Conservation (phyloP, 2,797 vertebrate genomes). For the Dryobates pubescens region DNA sequence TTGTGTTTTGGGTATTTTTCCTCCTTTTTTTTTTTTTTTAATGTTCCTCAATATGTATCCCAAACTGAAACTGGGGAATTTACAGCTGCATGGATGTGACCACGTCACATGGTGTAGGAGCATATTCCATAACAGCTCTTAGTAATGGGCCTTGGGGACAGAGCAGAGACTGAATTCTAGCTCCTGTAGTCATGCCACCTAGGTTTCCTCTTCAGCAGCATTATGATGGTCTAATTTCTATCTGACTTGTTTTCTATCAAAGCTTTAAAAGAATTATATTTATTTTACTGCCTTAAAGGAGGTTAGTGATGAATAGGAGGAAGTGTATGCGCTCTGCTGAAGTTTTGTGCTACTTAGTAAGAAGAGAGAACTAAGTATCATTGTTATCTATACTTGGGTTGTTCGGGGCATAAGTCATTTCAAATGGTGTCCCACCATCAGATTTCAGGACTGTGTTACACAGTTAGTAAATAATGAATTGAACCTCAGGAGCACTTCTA, state of each 20-base stretch:
- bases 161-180: constrained; percentile 33
- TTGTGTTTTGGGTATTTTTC: neutral
- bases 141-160: constrained; percentile 59
- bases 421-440: neutral
- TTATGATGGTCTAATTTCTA: neutral
- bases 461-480: neutral
- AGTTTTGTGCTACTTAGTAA: neutral
- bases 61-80: neutral
- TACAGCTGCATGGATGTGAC: constrained; percentile 3
- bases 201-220: neutral
- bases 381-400: neutral
- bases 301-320: neutral
- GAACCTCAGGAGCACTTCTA: constrained; percentile 3
- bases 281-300: neutral
- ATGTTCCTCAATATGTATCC: neutral
- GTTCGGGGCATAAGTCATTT: neutral
- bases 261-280: neutral
- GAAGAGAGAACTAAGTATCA: neutral
- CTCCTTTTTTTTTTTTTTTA: neutral
- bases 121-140: neutral
- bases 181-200: neutral
- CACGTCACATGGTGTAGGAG: neutral
- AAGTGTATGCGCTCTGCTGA: neutral
- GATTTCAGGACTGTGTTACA: neutral
- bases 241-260: constrained; percentile 13